Conservation (phyloP, 2,113 vertebrate species). For the Hyla sarda region DNA sequence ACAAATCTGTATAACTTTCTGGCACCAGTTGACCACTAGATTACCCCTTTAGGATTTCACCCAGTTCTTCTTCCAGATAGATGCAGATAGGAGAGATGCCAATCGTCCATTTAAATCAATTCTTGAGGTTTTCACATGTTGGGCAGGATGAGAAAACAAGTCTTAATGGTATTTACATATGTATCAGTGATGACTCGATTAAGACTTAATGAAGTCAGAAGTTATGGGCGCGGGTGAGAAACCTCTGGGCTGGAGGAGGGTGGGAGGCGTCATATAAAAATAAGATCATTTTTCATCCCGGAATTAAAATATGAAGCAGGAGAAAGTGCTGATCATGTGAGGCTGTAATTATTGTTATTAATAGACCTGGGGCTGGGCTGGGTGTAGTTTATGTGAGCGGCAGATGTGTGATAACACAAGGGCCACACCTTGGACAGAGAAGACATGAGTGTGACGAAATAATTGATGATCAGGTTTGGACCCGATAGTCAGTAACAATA, state of each 20-base stretch:
- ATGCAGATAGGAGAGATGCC: background rate
- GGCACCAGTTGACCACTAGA: too few species aligned
- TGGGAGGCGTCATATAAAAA: background rate
- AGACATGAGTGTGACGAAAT: background rate
- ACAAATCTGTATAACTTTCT: too few species aligned
- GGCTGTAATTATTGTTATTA: conserved; percentile 40
- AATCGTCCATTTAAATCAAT: background rate
- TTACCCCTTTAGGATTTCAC: too few species aligned
- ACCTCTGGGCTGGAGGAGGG: background rate
- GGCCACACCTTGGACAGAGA: background rate
- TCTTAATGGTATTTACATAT: background rate
- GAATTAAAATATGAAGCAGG: background rate
- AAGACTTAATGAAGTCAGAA: background rate
- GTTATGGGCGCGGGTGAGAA: background rate
- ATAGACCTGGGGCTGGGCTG: background rate
- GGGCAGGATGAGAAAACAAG: conserved; percentile 1
- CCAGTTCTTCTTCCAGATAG: background rate
- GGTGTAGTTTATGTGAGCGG: background rate
- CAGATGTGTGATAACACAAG: background rate
- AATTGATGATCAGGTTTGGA: background rate
- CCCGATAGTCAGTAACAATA: background rate
- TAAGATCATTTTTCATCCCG: background rate
- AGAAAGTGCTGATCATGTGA: conserved; percentile 44
- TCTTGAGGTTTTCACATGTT: background rate
- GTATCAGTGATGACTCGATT: too few species aligned